A percentile compares a stretch with the other conserved stretches of the same genome.
Conservation (phyloP, 2,797 vertebrate genomes). For the Rhinophrynus dorsalis region DNA sequence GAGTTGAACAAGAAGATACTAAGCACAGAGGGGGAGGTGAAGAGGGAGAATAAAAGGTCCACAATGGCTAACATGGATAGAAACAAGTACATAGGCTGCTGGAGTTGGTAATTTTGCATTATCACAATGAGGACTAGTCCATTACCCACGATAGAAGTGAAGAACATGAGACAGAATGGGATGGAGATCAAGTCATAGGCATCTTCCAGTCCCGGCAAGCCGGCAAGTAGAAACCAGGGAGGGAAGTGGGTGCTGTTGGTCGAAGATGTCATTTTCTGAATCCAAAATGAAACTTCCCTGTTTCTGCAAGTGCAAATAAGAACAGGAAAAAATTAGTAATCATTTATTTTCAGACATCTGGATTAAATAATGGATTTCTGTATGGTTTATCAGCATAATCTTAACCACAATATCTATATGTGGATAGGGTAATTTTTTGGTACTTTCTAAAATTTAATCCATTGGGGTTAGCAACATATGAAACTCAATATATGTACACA, state of each 20-base stretch:
- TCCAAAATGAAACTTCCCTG: background rate
- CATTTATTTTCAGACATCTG: too few species aligned
- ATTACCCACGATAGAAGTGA: constrained; percentile 28
- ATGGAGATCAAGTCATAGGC: constrained; percentile 45
- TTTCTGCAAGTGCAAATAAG: background rate
- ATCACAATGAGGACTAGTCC: constrained; percentile 26
- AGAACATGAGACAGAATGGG: constrained; percentile 41
- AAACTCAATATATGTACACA: too few species aligned
- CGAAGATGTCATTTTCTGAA: background rate
- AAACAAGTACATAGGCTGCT: constrained; percentile 38
- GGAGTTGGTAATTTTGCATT: constrained; percentile 12
- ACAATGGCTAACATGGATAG: constrained; percentile 22
- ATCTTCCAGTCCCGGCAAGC: constrained; percentile 46
- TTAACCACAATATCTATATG: too few species aligned
- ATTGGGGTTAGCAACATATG: too few species aligned
- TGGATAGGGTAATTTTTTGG: too few species aligned
- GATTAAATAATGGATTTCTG: too few species aligned
- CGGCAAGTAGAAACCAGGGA: constrained; percentile 44
- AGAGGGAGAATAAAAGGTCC: constrained; percentile 9
- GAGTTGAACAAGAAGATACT: constrained; percentile 5
- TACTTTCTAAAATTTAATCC: too few species aligned
- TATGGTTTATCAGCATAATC: too few species aligned
- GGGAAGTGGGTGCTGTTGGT: constrained; percentile 18
- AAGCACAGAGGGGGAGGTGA: constrained; percentile 9
- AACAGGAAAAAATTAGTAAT: background rate